Evolutionary conservation across 2,797 vertebrate species (phyloP).

Genomic region (Peromyscus eremicus): DNA sequence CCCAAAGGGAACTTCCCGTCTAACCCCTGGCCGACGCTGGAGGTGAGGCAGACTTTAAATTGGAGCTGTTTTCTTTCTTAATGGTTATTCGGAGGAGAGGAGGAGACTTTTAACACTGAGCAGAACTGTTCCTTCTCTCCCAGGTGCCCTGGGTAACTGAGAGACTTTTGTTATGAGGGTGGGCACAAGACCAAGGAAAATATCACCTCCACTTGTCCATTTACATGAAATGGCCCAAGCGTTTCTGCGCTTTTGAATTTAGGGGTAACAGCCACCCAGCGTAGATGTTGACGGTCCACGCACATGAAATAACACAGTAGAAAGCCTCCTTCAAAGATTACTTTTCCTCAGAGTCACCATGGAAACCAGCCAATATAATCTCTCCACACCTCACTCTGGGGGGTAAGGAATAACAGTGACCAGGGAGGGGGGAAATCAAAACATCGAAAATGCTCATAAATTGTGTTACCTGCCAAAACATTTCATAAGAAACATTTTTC

Average conservation of each 20-base stretch:
- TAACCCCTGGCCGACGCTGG: constrained; percentile 58
- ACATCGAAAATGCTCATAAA: constrained; percentile 81
- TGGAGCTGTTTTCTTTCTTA: constrained; percentile 67
- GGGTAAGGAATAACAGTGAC: constrained; percentile 79
- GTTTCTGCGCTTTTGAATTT: constrained; percentile 81
- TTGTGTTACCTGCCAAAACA: constrained; percentile 70
- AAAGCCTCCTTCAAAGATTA: constrained; percentile 87
- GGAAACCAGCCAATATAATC: constrained; percentile 88
- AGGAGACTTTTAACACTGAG: constrained; percentile 80
- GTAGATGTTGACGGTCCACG: constrained; percentile 85
- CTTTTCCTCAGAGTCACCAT: constrained; percentile 86
- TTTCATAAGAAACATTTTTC: constrained; percentile 78
- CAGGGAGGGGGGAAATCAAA: constrained; percentile 73
- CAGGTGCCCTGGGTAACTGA: constrained; percentile 86
- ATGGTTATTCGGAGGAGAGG: constrained; percentile 85
- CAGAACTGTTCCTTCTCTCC: constrained; percentile 79
- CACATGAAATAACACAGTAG: constrained; percentile 86
- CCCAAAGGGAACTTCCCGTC: constrained; percentile 77
- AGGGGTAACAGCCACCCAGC: constrained; percentile 82
- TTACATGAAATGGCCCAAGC: constrained; percentile 83
- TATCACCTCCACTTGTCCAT: constrained; percentile 84
- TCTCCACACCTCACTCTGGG: constrained; percentile 81
- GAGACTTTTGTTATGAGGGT: constrained; percentile 88
- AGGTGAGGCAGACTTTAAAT: constrained; percentile 60
- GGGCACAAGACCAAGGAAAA: constrained; percentile 87